Percentiles rank a stretch among this genome's conserved stretches.
Evolutionary conservation across 2,888 invertebrate species (phyloP).

Genomic region (Archaeoteleia sp.): DNA sequence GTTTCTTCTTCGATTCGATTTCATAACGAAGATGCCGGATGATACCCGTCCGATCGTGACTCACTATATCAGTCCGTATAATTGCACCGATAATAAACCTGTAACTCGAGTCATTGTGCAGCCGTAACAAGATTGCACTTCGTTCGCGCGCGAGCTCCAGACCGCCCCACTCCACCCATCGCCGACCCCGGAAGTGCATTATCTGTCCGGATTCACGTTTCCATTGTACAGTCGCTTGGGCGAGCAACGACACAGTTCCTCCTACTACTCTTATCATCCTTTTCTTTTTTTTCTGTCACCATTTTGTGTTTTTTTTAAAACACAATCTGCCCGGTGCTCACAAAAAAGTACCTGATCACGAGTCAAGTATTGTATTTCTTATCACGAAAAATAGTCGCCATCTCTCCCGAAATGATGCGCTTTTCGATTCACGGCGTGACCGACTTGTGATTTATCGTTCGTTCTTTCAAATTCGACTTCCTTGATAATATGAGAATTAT

Average conservation of each 20-base stretch:
- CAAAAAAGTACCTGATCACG: background rate
- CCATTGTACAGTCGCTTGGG: conserved; percentile 47
- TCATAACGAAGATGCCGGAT: conserved; percentile 35
- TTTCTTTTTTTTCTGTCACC: background rate
- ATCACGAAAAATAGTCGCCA: background rate
- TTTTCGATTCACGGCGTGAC: background rate
- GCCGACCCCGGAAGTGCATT: conserved; percentile 60
- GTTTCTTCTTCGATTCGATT: conserved; percentile 17
- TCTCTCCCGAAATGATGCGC: background rate
- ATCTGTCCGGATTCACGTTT: conserved; percentile 57
- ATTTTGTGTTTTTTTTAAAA: too few relatives aligned
- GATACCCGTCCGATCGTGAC: conserved; percentile 43
- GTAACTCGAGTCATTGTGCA: conserved; percentile 53
- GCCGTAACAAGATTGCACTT: conserved; percentile 43
- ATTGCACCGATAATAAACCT: conserved; percentile 51
- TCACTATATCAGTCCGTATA: conserved; percentile 41
- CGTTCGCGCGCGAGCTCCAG: conserved; percentile 19
- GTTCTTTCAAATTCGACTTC: too few relatives aligned
- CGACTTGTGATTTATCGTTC: background rate
- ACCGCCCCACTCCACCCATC: conserved; percentile 16
- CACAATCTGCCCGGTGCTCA: background rate
- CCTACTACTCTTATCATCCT: conserved; percentile 4
- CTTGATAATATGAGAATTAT: too few relatives aligned
- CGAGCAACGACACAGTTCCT: conserved; percentile 12
- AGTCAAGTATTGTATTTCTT: background rate